Evolutionary conservation across 2,113 vertebrate species (phyloP), one percentile per base, ranked within the genome.

Genomic region (Nothoprocta perdicaria): DNA sequence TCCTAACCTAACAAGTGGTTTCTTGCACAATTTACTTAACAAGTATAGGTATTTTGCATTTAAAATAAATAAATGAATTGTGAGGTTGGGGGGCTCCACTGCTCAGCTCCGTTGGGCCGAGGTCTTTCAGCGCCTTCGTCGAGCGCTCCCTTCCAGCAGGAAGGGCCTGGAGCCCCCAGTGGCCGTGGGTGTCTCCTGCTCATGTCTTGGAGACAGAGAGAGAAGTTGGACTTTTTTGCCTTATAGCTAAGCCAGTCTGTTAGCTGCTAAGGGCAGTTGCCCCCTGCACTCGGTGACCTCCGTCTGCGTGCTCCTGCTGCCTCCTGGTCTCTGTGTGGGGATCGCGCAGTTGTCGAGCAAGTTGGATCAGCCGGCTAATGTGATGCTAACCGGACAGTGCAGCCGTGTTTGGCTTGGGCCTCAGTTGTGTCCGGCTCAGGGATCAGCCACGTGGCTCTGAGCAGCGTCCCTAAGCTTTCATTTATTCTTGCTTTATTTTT

Each of bases 331-430:
- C 24, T 81, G 69, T 27, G 26, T 24, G 23, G 35, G 46, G 57
- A 48, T 77, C 2, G 0, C 27, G 33, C 19, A 48, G 0, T 48
- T 62, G 52, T 35, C 60, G 61, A 43, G 15, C 1, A 2, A 63
- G 9, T 63, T 63, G 86, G 46, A 76, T 88, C 3, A 22, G 29
- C 8, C 53, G 57, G 16, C 38, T 89, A 18, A 65, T 67, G 46
- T 31, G 50, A 38, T 45, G 55, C 24, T 12, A 35, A 0, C 50
- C 9, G 61, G 45, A 69, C 0, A 0, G 9, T 62, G 23, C 41
- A 74, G 80, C 58, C 17, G 46, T 75, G 12, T 19, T 38, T 38
- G 35, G 35, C 35, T 38, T 38, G 35, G 35, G 35, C 7, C 7
- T 38, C 35, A 38, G 35, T 38, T 38, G 35, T 38, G 35, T 38